A percentile compares a stretch with the other conserved stretches of the same genome.
Evolutionary conservation across 2,797 vertebrate genomes (phyloP).

Genomic region (Tenualosa thibaudeaui): DNA sequence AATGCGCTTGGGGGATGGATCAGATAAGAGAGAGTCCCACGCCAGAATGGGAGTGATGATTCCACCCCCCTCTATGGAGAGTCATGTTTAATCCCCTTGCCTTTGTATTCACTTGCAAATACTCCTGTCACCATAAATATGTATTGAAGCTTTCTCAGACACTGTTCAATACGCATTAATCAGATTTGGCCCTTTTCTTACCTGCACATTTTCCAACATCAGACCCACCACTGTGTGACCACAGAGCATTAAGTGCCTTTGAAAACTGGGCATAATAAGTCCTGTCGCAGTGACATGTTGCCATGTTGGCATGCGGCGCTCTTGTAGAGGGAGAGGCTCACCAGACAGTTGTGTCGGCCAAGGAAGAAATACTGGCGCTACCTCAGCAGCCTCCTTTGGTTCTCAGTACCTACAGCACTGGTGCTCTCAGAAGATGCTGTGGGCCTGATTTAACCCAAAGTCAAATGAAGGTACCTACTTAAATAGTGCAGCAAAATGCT

Average conservation of each 20-base stretch:
- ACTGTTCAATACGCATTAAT: constrained; percentile 78
- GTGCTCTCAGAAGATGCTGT: neutral
- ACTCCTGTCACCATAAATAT: constrained; percentile 82
- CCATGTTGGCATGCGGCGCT: neutral
- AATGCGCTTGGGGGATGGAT: constrained; percentile 93
- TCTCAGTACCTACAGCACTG: neutral
- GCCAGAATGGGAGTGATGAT: constrained; percentile 80
- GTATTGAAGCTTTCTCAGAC: constrained; percentile 76
- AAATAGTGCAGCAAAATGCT: neutral
- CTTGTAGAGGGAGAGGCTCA: neutral
- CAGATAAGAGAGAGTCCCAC: constrained; percentile 92
- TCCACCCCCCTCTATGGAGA: constrained; percentile 79
- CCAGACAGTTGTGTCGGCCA: neutral
- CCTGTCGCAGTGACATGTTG: neutral
- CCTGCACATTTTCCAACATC: constrained; percentile 41
- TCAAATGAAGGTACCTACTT: neutral
- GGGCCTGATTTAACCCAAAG: neutral
- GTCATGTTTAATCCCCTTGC: constrained; percentile 81
- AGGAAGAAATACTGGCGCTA: neutral
- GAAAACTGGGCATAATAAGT: neutral
- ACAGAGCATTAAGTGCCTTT: constrained; percentile 50
- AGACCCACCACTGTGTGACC: constrained; percentile 44
- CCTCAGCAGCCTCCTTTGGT: neutral
- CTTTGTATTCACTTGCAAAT: constrained; percentile 84
- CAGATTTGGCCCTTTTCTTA: constrained; percentile 60